A percentile compares a stretch with the other conserved stretches of the same genome.
phyloP scores from a whole-genome alignment of 2,113 vertebrate genomes.

The Phoenicopterus ruber region DNA sequence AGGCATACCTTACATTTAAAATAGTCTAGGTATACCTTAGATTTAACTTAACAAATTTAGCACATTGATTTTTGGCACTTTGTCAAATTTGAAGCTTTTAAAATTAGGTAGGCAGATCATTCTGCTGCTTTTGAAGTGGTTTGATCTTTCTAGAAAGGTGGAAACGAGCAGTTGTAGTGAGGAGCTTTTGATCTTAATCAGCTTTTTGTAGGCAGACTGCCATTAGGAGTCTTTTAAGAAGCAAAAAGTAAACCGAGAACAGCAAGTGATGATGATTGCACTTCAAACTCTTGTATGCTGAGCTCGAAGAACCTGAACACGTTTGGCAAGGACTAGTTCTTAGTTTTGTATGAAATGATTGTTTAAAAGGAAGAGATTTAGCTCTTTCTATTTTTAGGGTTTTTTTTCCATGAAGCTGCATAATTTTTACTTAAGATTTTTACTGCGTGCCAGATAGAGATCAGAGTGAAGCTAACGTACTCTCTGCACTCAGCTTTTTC shows the following conservation, averaged over 20 bases:
- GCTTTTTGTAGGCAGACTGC: not conserved
- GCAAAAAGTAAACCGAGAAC: not conserved
- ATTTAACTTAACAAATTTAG: not conserved
- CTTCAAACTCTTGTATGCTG: not conserved
- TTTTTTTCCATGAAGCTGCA: not conserved
- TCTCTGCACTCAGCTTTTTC: not conserved
- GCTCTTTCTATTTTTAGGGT: not conserved
- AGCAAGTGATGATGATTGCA: not conserved
- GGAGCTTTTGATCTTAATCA: conserved; percentile 13
- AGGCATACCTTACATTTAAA: not conserved
- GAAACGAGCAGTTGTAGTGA: not conserved
- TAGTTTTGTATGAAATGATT: not conserved
- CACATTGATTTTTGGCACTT: not conserved
- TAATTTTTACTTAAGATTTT: not conserved
- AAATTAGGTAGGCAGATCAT: not conserved
- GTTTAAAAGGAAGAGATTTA: not conserved
- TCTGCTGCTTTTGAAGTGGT: conserved; percentile 17
- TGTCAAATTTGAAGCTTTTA: not conserved
- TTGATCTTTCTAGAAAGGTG: conserved; percentile 14
- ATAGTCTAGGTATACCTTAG: not conserved
- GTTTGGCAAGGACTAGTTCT: not conserved
- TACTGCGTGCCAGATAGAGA: not conserved
- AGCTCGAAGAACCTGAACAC: not conserved
- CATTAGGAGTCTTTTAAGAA: conserved; percentile 1
- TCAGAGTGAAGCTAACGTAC: not conserved